Conservation (phyloP, 92 coral and sea anemone species). For the Hydrozoanthus gracilis region DNA sequence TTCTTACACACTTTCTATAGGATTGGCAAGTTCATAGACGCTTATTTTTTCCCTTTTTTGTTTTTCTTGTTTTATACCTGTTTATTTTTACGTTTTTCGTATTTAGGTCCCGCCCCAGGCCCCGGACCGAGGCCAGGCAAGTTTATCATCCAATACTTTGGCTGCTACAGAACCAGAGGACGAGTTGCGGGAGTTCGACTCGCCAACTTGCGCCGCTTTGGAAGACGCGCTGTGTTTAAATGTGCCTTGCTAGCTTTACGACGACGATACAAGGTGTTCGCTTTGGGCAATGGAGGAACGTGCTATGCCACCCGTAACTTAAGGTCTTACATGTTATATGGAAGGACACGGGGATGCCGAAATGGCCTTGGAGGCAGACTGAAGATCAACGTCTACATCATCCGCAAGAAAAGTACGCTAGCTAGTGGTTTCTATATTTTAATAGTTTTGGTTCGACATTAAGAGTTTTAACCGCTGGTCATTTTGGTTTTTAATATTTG, state of each 20-base stretch:
- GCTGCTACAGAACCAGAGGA: slow-evolving; percentile 26
- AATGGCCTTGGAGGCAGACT: slow-evolving; percentile 28
- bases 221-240: slow-evolving; percentile 18
- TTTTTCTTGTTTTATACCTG: too few relatives aligned
- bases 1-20: too few relatives aligned
- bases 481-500: not conserved
- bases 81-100: too few relatives aligned
- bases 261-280: slow-evolving; percentile 7
- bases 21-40: too few relatives aligned
- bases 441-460: not conserved
- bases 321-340: not conserved
- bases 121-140: slow-evolving; percentile 19
- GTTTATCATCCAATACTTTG: slow-evolving; percentile 9
- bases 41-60: too few relatives aligned
- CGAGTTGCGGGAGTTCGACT: not conserved
- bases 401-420: not conserved
- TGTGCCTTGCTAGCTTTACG: slow-evolving; percentile 37
- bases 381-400: slow-evolving; percentile 20
- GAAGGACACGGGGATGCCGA: slow-evolving; percentile 35
- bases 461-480: not conserved
- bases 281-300: slow-evolving; percentile 23
- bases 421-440: too few relatives aligned
- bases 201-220: slow-evolving; percentile 22
- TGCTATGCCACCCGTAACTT: slow-evolving; percentile 3
- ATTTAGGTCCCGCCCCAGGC: not conserved